These are phyloP conservation scores for Temnothorax rugatulus DNA, from an alignment of 2,888 invertebrate genomes.

Conservation along the genomic window DNA sequence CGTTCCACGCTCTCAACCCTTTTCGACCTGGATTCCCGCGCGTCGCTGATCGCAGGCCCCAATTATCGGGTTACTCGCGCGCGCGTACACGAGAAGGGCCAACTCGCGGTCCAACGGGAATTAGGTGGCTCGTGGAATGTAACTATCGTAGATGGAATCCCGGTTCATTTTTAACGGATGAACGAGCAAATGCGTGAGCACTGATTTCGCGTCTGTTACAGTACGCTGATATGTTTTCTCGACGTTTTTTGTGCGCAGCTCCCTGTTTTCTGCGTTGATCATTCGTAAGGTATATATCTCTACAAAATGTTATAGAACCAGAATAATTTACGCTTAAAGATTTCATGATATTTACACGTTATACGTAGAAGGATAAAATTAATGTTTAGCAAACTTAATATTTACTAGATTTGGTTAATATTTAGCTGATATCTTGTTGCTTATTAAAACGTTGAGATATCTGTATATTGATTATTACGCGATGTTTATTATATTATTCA, in stretches of 20 bases:
- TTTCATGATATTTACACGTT: not conserved
- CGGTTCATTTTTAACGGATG: slow-evolving; percentile 32
- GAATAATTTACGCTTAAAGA: not conserved
- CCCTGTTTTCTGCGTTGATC: not conserved
- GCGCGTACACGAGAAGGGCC: slow-evolving; percentile 42
- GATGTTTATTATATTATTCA: not conserved
- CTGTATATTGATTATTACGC: not conserved
- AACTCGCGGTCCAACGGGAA: slow-evolving; percentile 56
- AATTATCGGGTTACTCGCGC: slow-evolving; percentile 64
- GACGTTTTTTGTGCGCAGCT: not conserved
- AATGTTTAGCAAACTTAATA: not conserved
- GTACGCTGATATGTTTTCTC: not conserved
- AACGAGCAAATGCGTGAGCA: slow-evolving; percentile 16
- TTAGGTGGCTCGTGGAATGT: slow-evolving; percentile 49
- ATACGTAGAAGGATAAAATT: no score
- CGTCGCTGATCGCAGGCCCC: slow-evolving; percentile 61
- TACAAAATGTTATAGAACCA: not conserved
- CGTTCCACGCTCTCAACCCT: slow-evolving; percentile 23
- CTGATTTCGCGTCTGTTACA: slow-evolving; percentile 7
- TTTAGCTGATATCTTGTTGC: not conserved
- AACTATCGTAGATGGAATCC: slow-evolving; percentile 31
- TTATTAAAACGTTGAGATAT: not conserved
- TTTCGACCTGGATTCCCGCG: slow-evolving; percentile 66
- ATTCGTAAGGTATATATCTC: not conserved
- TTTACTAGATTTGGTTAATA: not conserved